Conservation (phyloP, 2,888 invertebrate genomes). For the Pterobdella sp. region DNA sequence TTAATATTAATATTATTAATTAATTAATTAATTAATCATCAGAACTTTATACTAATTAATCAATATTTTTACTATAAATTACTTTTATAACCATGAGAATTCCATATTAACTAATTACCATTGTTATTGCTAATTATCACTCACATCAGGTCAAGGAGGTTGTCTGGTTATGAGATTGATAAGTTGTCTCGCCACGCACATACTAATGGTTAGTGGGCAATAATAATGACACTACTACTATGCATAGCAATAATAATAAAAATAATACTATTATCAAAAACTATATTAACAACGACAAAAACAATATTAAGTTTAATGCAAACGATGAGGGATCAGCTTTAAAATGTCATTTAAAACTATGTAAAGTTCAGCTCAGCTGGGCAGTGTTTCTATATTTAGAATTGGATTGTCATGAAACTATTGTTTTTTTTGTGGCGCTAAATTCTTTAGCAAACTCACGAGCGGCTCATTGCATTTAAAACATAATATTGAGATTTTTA, state of each 20-base stretch:
- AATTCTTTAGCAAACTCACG: too few species aligned
- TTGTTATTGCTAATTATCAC: background rate
- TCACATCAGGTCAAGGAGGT: conserved; percentile 12
- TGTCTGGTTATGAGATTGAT: conserved; percentile 20
- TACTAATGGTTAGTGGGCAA: background rate
- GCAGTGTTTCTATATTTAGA: too few species aligned
- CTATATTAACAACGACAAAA: background rate
- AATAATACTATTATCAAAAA: background rate
- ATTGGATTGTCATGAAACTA: too few species aligned
- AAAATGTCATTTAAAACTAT: too few species aligned
- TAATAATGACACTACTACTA: background rate
- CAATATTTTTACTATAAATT: background rate
- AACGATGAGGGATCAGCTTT: too few species aligned
- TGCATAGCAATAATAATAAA: background rate
- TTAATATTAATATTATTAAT: background rate
- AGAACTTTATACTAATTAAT: background rate
- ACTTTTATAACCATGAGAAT: background rate
- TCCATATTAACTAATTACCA: background rate
- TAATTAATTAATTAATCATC: background rate
- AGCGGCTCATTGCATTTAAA: too few species aligned
- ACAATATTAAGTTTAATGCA: background rate
- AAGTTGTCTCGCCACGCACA: conserved; percentile 8
- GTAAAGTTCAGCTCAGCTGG: too few species aligned
- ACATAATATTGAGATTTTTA: too few species aligned
- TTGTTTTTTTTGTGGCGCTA: too few species aligned